Conservation (phyloP, 2,797 vertebrate species). For the Gymnopithys bicolor region DNA sequence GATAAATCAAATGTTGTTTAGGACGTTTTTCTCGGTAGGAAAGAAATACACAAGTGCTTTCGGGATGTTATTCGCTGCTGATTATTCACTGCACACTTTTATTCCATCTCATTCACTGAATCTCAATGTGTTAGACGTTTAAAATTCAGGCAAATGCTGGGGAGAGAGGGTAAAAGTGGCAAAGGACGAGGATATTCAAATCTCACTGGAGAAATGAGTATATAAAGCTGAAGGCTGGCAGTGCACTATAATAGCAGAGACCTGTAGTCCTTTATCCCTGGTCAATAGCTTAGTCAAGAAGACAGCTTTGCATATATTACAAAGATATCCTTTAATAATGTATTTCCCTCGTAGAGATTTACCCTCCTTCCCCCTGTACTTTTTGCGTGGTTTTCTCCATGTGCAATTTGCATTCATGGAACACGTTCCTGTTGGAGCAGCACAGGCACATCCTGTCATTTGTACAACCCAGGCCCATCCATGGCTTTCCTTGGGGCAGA, state of each 20-base stretch:
- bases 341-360: not conserved
- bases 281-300: conserved; percentile 41
- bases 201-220: conserved; percentile 21
- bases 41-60: conserved; percentile 64
- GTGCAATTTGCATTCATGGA: not conserved
- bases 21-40: conserved; percentile 60
- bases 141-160: conserved; percentile 37
- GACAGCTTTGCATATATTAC: conserved; percentile 46
- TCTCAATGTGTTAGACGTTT: conserved; percentile 64
- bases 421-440: not conserved
- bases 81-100: conserved; percentile 67
- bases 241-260: not conserved
- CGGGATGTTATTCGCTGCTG: conserved; percentile 65
- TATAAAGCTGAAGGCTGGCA: conserved; percentile 49
- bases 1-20: conserved; percentile 71
- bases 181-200: conserved; percentile 42
- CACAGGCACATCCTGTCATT: not conserved
- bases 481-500: not conserved
- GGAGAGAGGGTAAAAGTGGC: conserved; percentile 44
- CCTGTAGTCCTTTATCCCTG: conserved; percentile 5
- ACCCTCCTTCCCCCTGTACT: not conserved
- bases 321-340: not conserved
- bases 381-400: not conserved
- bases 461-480: not conserved
- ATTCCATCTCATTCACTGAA: conserved; percentile 56